Conservation (phyloP, 2,113 vertebrate genomes). For the Pica pica region DNA sequence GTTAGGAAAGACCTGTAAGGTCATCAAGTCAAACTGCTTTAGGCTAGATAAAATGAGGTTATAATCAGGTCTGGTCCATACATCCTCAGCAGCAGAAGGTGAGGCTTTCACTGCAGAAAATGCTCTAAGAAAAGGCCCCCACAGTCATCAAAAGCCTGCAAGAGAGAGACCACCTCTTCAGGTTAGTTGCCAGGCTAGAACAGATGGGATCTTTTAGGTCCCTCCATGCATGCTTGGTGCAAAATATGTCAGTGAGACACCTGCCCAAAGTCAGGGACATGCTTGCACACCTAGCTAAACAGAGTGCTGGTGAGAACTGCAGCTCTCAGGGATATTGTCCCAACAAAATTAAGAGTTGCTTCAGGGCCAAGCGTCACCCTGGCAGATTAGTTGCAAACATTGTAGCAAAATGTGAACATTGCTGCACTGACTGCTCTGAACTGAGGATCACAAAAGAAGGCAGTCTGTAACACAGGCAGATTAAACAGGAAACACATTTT, state of each 20-base stretch:
- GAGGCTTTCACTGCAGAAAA: background rate
- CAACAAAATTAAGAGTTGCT: background rate
- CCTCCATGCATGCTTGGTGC: fast-evolving
- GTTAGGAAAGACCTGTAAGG: background rate
- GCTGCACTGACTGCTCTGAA: background rate
- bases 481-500: background rate
- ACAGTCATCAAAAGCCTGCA: background rate
- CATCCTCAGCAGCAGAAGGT: background rate
- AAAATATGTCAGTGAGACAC: background rate
- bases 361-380: background rate
- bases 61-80: background rate
- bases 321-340: background rate
- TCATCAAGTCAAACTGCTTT: background rate
- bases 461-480: background rate
- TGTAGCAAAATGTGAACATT: background rate
- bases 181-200: background rate
- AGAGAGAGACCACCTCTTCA: background rate
- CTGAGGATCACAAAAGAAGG: background rate
- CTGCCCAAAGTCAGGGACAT: background rate
- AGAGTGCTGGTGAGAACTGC: background rate
- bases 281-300: background rate
- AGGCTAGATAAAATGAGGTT: background rate
- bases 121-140: background rate
- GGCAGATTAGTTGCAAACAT: background rate
- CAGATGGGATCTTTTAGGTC: background rate